Base-by-base conservation (phyloP, 2,113 vertebrate species). In the Elephas maximus region DNA sequence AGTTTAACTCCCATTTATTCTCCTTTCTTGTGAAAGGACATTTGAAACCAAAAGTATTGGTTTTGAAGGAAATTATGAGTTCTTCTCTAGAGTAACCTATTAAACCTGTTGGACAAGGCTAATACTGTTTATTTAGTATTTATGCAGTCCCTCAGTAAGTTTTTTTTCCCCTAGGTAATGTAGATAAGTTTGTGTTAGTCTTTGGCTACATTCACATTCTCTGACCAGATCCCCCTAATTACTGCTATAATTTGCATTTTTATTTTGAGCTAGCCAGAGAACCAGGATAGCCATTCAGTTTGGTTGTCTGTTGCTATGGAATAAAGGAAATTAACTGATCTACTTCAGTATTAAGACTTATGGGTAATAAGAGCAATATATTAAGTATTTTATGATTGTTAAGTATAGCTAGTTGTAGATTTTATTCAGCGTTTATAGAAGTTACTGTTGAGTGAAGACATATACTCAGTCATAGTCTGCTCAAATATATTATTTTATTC, bases 401-500 rank as follows among this genome's bases (percentile, higher is more conserved):
- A 91, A 83, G 62, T 82, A 62, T 90, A 88, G 63, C 45, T 84
- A 53, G 41, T 69, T 93, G 21, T 57, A 26, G 95, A 65, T 92
- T 94, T 97, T 91, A 73, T 62, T 77, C 23, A 77, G 37, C 17
- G 79, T 73, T 91, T 94, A 41, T 10, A 92, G 81, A 93, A 77
- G 53, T 53, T 85, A 28, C 28, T 88, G 8, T 41, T 82, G 73
- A 84, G 24, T 85, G 37, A 78, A 74, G 62, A 92, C 44, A 45
- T 65, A 74, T n/a, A 69, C 84, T 88, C 37, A 60, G 24, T 86
- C 20, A 84, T 78, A 73, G 48, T 89, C 57, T 91, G 20, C 71
- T 97, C 51, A 96, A 69, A 85, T 94, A n/a, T n/a, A n/a, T n/a
- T n/a, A 62, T 79, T 48, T 82, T 93, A 45, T 96, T 94, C n/a